These are phyloP conservation scores for Elephas maximus DNA, from an alignment of 2,113 vertebrate genomes.

Conservation along the genomic window DNA sequence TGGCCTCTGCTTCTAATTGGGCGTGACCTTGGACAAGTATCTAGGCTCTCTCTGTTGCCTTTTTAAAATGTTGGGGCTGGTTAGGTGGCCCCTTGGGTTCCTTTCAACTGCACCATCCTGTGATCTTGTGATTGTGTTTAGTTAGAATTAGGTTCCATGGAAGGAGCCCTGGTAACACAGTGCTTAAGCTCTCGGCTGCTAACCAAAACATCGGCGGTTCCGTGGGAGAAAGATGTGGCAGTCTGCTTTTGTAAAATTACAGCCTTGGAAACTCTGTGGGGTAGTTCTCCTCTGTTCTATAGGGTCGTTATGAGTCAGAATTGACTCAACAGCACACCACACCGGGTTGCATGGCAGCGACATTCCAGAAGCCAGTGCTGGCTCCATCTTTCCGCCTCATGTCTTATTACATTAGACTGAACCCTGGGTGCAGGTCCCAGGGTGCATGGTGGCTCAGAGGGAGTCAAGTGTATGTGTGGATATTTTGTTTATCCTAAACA, in stretches of 20 bases:
- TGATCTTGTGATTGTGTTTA: not conserved
- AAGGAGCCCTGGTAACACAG: not conserved
- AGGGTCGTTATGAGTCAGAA: not conserved
- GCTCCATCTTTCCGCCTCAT: not conserved
- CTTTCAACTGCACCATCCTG: not conserved
- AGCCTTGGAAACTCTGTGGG: too few species aligned
- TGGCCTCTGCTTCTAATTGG: conserved; percentile 13
- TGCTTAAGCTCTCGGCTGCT: not conserved
- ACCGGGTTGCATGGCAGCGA: not conserved
- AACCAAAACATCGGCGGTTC: too few species aligned
- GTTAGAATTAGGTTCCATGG: conserved; percentile 4
- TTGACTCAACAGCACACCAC: not conserved
- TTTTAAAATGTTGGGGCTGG: conserved; percentile 15
- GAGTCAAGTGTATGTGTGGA: not conserved
- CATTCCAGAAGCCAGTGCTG: not conserved
- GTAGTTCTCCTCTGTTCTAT: not conserved
- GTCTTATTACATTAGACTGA: not conserved
- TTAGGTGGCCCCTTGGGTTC: not conserved
- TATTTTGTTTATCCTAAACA: not conserved
- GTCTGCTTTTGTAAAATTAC: too few species aligned
- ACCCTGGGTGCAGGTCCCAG: not conserved
- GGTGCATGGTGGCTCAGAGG: not conserved
- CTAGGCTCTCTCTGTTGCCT: not conserved
- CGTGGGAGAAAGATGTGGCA: too few species aligned
- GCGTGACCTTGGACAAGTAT: not conserved